A percentile compares a stretch with the other conserved stretches of the same genome.
Conservation (phyloP, 1,140 invertebrate species). For the Pristionchus pacificus region DNA sequence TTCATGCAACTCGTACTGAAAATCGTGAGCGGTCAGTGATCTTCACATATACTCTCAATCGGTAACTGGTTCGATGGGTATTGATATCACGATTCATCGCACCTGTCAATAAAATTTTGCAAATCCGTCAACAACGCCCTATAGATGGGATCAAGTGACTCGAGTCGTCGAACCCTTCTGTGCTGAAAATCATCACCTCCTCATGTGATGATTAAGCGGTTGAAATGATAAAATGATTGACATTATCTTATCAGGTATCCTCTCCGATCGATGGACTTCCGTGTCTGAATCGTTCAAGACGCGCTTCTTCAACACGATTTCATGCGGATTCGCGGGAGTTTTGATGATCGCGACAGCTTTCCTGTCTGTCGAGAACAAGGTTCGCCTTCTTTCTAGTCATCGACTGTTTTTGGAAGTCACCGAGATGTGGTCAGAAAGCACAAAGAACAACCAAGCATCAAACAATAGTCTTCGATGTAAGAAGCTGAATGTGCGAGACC, state of each 20-base stretch:
- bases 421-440: too few species aligned
- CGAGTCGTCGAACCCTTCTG: too few species aligned
- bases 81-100: background rate
- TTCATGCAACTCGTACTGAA: background rate
- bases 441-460: too few species aligned
- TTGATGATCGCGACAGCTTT: constrained; percentile 23
- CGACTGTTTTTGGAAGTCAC: too few species aligned
- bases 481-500: too few species aligned
- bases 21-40: background rate
- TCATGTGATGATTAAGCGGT: too few species aligned
- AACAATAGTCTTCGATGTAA: too few species aligned
- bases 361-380: constrained; percentile 11
- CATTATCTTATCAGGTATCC: constrained; percentile 15
- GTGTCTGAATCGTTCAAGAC: constrained; percentile 13
- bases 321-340: constrained; percentile 24
- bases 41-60: background rate
- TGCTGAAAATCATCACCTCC: too few species aligned
- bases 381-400: constrained; percentile 4
- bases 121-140: too few species aligned
- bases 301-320: constrained; percentile 26
- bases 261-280: constrained; percentile 19
- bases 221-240: background rate
- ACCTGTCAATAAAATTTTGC: too few species aligned
- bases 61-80: background rate
- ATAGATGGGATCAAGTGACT: too few species aligned